Conservation (phyloP, 2,797 vertebrate genomes). For the Sebastolobus alascanus region DNA sequence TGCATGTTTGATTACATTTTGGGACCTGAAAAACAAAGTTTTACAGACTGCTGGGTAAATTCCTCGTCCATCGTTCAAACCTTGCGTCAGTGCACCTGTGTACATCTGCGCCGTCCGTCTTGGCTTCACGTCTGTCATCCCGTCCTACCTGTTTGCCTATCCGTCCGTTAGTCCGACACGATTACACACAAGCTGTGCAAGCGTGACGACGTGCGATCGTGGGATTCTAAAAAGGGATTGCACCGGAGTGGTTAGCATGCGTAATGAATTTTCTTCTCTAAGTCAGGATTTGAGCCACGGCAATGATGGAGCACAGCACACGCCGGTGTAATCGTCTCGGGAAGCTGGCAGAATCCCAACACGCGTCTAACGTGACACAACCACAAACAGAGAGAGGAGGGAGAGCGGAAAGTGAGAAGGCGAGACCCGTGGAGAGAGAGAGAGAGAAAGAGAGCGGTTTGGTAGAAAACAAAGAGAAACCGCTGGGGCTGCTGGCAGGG, state of each 20-base stretch:
- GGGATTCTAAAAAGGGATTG: conserved; percentile 41
- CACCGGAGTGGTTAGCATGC: conserved; percentile 43
- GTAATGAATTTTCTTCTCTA: conserved; percentile 53
- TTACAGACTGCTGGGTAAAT: conserved; percentile 7
- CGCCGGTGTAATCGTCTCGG: conserved; percentile 47
- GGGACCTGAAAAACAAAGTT: conserved; percentile 5
- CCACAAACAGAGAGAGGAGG: conserved; percentile 36
- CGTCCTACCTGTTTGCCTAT: conserved; percentile 29
- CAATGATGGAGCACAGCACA: conserved; percentile 30
- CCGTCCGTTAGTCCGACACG: conserved; percentile 39
- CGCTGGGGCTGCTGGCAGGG: conserved; percentile 42
- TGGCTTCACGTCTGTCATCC: conserved; percentile 31
- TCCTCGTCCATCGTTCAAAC: not conserved
- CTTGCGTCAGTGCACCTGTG: conserved; percentile 19
- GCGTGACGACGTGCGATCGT: conserved; percentile 29
- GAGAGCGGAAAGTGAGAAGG: conserved; percentile 5
- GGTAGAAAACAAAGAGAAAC: conserved; percentile 41
- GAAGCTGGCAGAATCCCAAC: conserved; percentile 47
- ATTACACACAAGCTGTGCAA: conserved; percentile 58
- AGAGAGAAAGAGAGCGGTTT: not conserved
- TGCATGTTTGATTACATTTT: not conserved
- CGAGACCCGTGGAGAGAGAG: not conserved
- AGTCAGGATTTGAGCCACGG: conserved; percentile 47
- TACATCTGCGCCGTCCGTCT: conserved; percentile 15
- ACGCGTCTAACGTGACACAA: conserved; percentile 41